phyloP scores from a whole-genome alignment of 1,140 invertebrate genomes.

The Carposina sasakii region DNA sequence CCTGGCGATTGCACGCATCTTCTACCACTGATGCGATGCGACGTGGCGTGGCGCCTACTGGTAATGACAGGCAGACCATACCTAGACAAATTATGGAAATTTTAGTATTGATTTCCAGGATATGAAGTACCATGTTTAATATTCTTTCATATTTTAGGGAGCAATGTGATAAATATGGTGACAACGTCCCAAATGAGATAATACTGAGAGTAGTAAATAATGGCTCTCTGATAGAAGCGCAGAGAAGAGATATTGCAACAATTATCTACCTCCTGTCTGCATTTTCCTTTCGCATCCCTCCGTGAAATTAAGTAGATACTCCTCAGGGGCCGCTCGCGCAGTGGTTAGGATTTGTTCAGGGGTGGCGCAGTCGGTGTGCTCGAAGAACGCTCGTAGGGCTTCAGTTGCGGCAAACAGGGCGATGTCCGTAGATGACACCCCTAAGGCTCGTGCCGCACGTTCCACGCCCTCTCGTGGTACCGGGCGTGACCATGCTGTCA shows the following conservation, averaged over 20 bases:
- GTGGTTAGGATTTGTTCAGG: constrained; percentile 74
- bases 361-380: constrained; percentile 63
- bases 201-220: too few relatives aligned
- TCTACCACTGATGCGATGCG: constrained; percentile 75
- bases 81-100: constrained; percentile 65
- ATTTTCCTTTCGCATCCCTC: constrained; percentile 71
- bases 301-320: constrained; percentile 65
- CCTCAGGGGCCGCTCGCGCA: constrained; percentile 64
- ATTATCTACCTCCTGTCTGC: constrained; percentile 50
- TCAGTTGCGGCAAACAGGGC: constrained; percentile 76
- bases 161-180: too few relatives aligned
- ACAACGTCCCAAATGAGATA: too few relatives aligned
- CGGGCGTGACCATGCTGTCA: constrained; percentile 82
- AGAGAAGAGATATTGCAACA: too few relatives aligned
- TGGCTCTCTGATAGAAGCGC: too few relatives aligned
- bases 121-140: too few relatives aligned
- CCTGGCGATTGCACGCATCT: constrained; percentile 76
- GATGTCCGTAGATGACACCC: constrained; percentile 80
- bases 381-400: constrained; percentile 77
- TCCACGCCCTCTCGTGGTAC: constrained; percentile 69
- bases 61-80: constrained; percentile 74
- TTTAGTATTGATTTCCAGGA: too few relatives aligned
- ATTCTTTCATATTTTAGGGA: too few relatives aligned
- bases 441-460: constrained; percentile 74
- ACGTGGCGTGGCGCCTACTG: constrained; percentile 66